Percentiles rank a stretch among this genome's conserved stretches.
These are phyloP conservation scores for Litocranius walleri DNA, from an alignment of 2,113 vertebrate species.

Conservation along the genomic window DNA sequence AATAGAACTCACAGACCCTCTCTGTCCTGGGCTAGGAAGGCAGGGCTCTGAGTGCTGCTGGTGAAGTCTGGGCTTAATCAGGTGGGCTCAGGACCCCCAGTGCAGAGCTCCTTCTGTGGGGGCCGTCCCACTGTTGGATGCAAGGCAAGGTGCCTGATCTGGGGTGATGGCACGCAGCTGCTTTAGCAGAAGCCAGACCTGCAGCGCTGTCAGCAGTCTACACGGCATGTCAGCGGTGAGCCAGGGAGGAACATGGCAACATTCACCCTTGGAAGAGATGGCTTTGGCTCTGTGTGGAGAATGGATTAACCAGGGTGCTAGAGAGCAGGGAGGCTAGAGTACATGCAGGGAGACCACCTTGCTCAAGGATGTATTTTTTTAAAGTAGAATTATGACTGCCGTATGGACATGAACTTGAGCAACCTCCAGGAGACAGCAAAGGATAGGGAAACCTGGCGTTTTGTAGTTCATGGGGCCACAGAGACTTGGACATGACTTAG, in stretches of 20 bases:
- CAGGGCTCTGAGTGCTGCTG: neutral
- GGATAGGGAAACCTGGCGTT: neutral
- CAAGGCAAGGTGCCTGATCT: too few relatives aligned
- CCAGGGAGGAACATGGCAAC: neutral
- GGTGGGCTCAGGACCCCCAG: fast-evolving
- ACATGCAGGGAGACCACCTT: neutral
- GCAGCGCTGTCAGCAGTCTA: fast-evolving
- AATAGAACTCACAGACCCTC: neutral
- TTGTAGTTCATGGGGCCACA: neutral
- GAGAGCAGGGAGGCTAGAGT: neutral
- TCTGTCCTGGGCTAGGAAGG: neutral
- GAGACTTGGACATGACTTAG: neutral
- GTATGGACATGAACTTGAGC: neutral
- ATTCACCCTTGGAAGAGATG: neutral
- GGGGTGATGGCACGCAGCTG: fast-evolving
- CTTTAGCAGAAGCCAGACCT: neutral
- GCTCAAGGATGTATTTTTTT: neutral
- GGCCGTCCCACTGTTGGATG: neutral
- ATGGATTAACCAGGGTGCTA: neutral
- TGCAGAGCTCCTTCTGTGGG: neutral
- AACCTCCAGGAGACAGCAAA: neutral
- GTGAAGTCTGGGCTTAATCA: neutral
- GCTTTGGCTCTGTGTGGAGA: neutral
- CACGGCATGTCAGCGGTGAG: neutral
- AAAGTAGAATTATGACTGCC: neutral